Percentiles rank a stretch among this genome's conserved stretches.
Conservation (phyloP, 1,140 invertebrate genomes). For the Drosophila sp. region DNA sequence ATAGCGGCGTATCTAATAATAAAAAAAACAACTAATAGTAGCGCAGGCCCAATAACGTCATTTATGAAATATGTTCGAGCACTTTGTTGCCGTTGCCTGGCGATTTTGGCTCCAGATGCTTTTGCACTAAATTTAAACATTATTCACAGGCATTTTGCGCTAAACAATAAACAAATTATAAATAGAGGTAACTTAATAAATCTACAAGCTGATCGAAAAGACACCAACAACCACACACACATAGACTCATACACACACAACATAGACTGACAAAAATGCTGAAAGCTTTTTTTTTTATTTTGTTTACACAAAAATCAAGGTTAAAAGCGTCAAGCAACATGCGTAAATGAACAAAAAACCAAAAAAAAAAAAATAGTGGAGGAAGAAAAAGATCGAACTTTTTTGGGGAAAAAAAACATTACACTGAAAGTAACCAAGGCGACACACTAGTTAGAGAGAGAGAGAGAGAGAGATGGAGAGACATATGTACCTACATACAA, state of each 20-base stretch:
- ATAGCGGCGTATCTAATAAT: constrained; percentile 81
- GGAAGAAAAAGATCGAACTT: constrained; percentile 75
- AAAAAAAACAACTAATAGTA: constrained; percentile 62
- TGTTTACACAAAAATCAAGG: constrained; percentile 80
- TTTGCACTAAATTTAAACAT: constrained; percentile 65
- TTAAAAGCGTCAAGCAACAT: constrained; percentile 73
- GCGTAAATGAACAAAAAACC: constrained; percentile 53
- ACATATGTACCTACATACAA: not conserved
- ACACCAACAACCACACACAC: constrained; percentile 23
- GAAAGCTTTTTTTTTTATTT: constrained; percentile 74
- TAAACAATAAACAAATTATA: constrained; percentile 81
- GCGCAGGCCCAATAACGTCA: constrained; percentile 54
- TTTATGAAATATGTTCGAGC: constrained; percentile 61
- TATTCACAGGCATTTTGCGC: constrained; percentile 67
- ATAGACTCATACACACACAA: constrained; percentile 50
- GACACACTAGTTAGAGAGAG: not conserved
- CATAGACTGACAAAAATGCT: constrained; percentile 56
- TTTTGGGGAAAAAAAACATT: constrained; percentile 29
- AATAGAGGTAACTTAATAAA: constrained; percentile 79
- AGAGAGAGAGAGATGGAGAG: not conserved
- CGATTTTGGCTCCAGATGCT: constrained; percentile 46
- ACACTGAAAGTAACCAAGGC: constrained; percentile 13
- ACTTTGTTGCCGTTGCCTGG: constrained; percentile 18
- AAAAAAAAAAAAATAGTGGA: constrained; percentile 55
- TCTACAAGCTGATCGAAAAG: constrained; percentile 48